phyloP scores from a whole-genome alignment of 2,888 invertebrate genomes.

The Melangyna quadrimaculata region DNA sequence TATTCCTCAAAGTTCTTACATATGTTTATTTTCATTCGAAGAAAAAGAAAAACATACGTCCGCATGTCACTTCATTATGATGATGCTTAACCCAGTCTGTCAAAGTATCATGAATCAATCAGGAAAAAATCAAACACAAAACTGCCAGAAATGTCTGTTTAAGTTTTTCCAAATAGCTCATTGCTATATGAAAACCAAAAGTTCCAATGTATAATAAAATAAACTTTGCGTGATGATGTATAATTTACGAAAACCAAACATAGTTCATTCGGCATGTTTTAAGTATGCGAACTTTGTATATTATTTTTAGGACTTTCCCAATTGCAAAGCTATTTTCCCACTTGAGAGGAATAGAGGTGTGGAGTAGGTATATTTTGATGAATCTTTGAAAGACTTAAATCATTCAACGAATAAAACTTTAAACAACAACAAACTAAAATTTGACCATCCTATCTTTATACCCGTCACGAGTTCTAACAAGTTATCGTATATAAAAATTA shows the following conservation, averaged over 20 bases:
- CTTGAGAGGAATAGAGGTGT: background rate
- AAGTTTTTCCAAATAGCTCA: background rate
- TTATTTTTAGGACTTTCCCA: background rate
- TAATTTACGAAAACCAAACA: background rate
- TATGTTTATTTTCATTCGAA: background rate
- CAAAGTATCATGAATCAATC: conserved; percentile 26
- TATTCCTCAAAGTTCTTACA: background rate
- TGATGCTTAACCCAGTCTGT: conserved; percentile 24
- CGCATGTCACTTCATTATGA: background rate
- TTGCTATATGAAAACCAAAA: background rate
- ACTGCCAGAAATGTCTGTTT: conserved; percentile 4
- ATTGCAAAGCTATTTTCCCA: background rate
- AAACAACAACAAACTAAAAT: background rate
- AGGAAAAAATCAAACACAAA: conserved; percentile 9
- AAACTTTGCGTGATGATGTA: background rate
- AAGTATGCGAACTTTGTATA: background rate
- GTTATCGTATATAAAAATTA: background rate
- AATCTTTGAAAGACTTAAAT: conserved; percentile 21
- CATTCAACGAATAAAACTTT: conserved; percentile 23
- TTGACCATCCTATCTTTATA: background rate
- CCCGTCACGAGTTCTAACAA: conserved; percentile 8
- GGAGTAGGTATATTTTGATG: conserved; percentile 29
- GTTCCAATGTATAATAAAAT: conserved; percentile 10
- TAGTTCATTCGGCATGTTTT: background rate
- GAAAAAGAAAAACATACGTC: background rate